A percentile compares a stretch with the other conserved stretches of the same genome.
Evolutionary conservation across 2,888 invertebrate species (phyloP).

Genomic region (Drosophila austrosaltans): DNA sequence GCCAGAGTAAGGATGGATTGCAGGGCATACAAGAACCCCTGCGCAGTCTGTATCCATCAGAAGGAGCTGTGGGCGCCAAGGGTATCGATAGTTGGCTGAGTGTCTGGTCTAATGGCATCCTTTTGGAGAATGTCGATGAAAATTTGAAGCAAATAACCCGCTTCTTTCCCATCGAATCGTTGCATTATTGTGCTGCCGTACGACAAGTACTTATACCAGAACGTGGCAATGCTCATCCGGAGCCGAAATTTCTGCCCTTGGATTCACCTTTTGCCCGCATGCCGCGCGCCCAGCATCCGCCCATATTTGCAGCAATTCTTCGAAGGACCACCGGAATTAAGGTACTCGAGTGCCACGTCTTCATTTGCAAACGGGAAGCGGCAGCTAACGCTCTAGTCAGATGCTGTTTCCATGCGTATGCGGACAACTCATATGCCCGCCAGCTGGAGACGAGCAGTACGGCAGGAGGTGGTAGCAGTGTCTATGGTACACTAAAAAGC

Average conservation of each 20-base stretch:
- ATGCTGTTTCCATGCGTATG: constrained; percentile 98
- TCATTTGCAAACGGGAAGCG: constrained; percentile 97
- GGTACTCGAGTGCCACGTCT: constrained; percentile 99
- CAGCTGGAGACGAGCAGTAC: constrained; percentile 88
- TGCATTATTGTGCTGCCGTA: constrained; percentile 98
- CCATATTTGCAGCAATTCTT: constrained; percentile 97
- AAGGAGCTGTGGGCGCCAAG: constrained; percentile 93
- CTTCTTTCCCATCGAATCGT: constrained; percentile 97
- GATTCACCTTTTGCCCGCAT: constrained; percentile 98
- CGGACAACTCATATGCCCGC: constrained; percentile 96
- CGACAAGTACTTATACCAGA: constrained; percentile 91
- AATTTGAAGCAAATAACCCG: constrained; percentile 96
- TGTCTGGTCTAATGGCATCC: constrained; percentile 97
- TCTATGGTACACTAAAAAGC: constrained; percentile 84
- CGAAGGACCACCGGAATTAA: constrained; percentile 98
- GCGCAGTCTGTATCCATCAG: constrained; percentile 97
- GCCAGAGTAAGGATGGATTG: constrained; percentile 98
- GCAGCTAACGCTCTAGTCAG: constrained; percentile 98
- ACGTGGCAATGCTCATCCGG: constrained; percentile 86
- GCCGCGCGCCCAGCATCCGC: constrained; percentile 96
- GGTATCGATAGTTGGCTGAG: constrained; percentile 98
- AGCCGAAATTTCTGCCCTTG: constrained; percentile 95
- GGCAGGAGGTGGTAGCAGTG: constrained; percentile 84
- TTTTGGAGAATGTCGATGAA: constrained; percentile 98
- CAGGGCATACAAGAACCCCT: constrained; percentile 99